Base-by-base conservation (phyloP, 2,888 invertebrate genomes). In the Mimachlamys varia region DNA sequence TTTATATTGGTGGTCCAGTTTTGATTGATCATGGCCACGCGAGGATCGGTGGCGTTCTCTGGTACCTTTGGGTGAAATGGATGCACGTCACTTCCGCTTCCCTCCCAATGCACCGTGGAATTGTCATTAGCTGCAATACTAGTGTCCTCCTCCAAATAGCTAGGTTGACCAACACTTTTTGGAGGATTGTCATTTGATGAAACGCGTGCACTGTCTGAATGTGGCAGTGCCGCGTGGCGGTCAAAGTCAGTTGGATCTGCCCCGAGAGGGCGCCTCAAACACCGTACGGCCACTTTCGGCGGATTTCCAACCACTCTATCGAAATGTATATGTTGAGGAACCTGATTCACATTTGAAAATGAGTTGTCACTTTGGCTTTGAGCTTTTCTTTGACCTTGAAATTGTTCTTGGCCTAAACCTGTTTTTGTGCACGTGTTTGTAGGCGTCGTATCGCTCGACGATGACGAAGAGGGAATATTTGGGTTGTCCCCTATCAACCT, bases 241-340 rank as follows among this genome's bases (percentile, higher is more conserved):
- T 33, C 33, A 89, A 90, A 90, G 55, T 90, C 88, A 19, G 90
- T 87, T 13, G 91, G 89, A 50, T 94, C 93, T 58, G 90, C 91
- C 55, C 91, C 92, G 87, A 93, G 90, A 62, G 94, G 94, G 89
- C 93, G 93, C 58, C 94, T 90, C 62, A 94, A 92, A 92, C 94
- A 94, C 89, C 93, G 92, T 50, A 90, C 91, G 50, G 90, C 76
- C 49, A 91, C 62, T 88, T 89, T 91, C 15, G 88, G 88, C 22
- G 76, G 76, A 76, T 76, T 76, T 1, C 76, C 76, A 76, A 76
- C 76, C 12, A 76, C 76, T 76, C 76, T 27, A 12, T 76, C 76
- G 33, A 76, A 76, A 76, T 76, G 76, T 76, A 33, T 76, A 27
- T 5, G 76, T 76, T 76, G 76, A 1, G 76, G 76, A 76, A 76